Evolutionary conservation across 2,888 invertebrate genomes (phyloP), one percentile per base, ranked within the genome.

Genomic region (Hanleya hanleyi): DNA sequence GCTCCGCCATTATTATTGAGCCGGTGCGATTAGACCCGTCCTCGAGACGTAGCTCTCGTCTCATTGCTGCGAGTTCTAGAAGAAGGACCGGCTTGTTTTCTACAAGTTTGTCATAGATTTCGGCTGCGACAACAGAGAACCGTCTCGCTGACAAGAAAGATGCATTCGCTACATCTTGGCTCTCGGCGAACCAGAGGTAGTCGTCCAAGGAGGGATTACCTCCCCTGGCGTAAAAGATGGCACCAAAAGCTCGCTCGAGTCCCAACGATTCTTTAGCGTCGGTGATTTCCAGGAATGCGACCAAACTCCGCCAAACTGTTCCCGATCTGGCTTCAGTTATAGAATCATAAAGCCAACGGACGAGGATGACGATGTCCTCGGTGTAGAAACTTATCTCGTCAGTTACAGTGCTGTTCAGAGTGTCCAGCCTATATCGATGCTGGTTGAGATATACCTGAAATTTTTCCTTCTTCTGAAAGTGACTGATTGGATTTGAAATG

Each of bases 281-380:
- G 15, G 87, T 79, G 9, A 86, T 81, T 76, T 86, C 86, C 66
- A 84, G 84, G 67, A 84, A 85, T 22, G 87, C 86, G 33, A 87
- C 86, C 49, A 87, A 77, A 9, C 79, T 80, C 75, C 83, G 80
- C 87, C 87, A 87, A 41, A 82, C 78, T 33, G 78, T 78, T 0
- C 86, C 86, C 1, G 83, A 82, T 18, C 81, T 74, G 9, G 84
- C 82, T 70, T 87, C 87, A 1, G 80, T 80, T 22, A 87, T 96
- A 12, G 86, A 81, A 61, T 85, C 83, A 71, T 85, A 84, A 29
- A 87, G 76, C 87, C 86, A 87, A 47, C 81, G 81, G 66, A 85
- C 82, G 73, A 87, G 83, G 7, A 84, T 80, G 37, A 83, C 78
- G 69, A 86, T 86, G 75, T 81, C 78, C 29, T 79, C 79, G 7